Evolutionary conservation across 2,888 invertebrate genomes (phyloP).

Genomic region (Teinopalpus imperialis): DNA sequence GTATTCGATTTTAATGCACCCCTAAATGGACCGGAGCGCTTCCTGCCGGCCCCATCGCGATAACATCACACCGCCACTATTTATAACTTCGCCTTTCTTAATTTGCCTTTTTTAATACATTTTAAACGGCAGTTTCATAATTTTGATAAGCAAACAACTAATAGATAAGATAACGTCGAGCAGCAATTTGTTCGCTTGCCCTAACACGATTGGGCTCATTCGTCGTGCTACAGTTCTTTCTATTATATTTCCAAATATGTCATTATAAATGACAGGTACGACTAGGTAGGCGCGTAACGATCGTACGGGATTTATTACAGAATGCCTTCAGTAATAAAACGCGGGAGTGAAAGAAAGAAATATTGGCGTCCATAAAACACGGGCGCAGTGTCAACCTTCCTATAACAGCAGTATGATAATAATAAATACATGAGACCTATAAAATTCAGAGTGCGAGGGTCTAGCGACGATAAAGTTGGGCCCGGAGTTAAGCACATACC

Average conservation of each 20-base stretch:
- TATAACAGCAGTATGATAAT: constrained; percentile 54
- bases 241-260: constrained; percentile 35
- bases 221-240: constrained; percentile 39
- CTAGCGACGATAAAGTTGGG: constrained; percentile 50
- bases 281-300: constrained; percentile 30
- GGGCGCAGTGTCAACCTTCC: constrained; percentile 54
- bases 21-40: constrained; percentile 80
- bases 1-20: constrained; percentile 83
- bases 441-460: constrained; percentile 48
- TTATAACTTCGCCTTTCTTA: constrained; percentile 65
- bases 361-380: constrained; percentile 62
- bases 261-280: constrained; percentile 33
- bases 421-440: constrained; percentile 62
- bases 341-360: constrained; percentile 59
- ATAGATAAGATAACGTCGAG: constrained; percentile 60
- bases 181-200: constrained; percentile 51
- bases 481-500: constrained; percentile 57
- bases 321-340: constrained; percentile 53
- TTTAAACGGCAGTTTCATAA: constrained; percentile 68
- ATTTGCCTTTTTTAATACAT: constrained; percentile 46
- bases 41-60: constrained; percentile 68
- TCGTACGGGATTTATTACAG: constrained; percentile 42
- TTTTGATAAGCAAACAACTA: constrained; percentile 65
- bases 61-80: constrained; percentile 46
- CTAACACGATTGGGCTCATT: constrained; percentile 39